These are phyloP conservation scores for Pogonognathellus flavescens DNA, from an alignment of 1,140 invertebrate species.

Conservation along the genomic window DNA sequence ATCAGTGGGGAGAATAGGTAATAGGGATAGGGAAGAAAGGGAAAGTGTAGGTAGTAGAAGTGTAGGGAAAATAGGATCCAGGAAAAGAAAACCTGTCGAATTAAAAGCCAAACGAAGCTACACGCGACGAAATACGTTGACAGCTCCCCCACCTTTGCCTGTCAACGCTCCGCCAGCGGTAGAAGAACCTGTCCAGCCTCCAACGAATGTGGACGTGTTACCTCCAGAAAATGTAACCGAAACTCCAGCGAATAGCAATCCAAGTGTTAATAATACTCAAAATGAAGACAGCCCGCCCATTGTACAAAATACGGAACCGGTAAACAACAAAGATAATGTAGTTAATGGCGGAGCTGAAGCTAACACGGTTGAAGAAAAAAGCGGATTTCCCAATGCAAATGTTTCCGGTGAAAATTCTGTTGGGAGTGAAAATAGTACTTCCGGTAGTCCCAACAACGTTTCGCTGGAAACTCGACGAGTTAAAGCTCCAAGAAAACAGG, in stretches of 20 bases:
- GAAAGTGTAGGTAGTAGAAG: not conserved
- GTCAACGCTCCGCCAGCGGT: not conserved
- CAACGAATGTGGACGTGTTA: not conserved
- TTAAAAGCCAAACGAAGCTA: conserved; percentile 54
- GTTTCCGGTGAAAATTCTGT: conserved; percentile 11
- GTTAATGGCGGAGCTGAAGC: conserved; percentile 2
- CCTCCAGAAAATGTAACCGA: not conserved
- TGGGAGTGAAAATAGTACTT: not conserved
- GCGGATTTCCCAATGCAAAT: not conserved
- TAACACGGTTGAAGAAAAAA: not conserved
- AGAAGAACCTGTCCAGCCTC: not conserved
- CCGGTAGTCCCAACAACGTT: not conserved
- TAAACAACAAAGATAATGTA: conserved; percentile 23
- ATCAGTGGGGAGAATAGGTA: conserved; percentile 28
- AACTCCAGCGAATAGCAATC: conserved; percentile 7
- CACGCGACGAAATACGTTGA: conserved; percentile 17
- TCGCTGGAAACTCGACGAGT: conserved; percentile 18
- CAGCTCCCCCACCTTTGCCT: not conserved
- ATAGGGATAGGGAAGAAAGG: not conserved
- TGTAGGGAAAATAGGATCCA: conserved; percentile 7
- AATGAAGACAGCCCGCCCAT: not conserved
- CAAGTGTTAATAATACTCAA: conserved; percentile 33
- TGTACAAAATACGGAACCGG: not conserved
- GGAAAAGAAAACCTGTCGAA: conserved; percentile 52
- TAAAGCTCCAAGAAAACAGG: conserved; percentile 64